Conservation (phyloP, 2,113 vertebrate genomes). For the Hippolais icterina region DNA sequence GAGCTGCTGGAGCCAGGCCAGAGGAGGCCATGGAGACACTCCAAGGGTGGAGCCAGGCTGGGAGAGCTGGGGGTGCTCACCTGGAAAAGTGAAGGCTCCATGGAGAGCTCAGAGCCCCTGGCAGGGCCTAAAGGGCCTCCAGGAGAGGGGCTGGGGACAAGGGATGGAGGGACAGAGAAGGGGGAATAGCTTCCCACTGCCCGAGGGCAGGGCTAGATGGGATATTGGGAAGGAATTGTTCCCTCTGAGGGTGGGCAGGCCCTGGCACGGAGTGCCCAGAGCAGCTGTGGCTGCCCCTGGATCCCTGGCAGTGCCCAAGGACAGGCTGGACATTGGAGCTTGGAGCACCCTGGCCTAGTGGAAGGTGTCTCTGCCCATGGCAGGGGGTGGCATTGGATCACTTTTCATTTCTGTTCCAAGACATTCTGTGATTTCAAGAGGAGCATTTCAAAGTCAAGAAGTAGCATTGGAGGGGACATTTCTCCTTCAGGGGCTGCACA, state of each 20-base stretch:
- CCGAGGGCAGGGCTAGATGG: fast-evolving
- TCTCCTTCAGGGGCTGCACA: not conserved
- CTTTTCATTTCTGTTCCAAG: not conserved
- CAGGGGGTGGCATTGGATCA: fast-evolving
- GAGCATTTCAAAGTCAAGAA: not conserved
- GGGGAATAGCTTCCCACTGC: not conserved
- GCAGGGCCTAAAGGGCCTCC: not conserved
- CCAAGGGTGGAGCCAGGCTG: not conserved
- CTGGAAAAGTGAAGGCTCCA: not conserved
- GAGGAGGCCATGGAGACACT: fast-evolving
- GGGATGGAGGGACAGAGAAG: not conserved
- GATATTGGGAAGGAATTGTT: fast-evolving
- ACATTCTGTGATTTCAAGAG: not conserved
- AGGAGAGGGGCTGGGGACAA: not conserved
- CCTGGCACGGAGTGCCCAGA: not conserved
- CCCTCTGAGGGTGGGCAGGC: fast-evolving
- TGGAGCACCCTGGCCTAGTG: fast-evolving
- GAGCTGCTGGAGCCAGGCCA: not conserved
- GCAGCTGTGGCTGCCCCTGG: not conserved
- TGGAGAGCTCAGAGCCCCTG: not conserved
- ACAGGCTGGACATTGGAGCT: fast-evolving
- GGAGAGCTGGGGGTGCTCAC: not conserved
- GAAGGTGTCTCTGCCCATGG: not conserved
- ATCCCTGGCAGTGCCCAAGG: not conserved
- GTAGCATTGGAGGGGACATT: not conserved